Conservation (phyloP, 2,797 vertebrate species). For the Philypnodon macrostomus region DNA sequence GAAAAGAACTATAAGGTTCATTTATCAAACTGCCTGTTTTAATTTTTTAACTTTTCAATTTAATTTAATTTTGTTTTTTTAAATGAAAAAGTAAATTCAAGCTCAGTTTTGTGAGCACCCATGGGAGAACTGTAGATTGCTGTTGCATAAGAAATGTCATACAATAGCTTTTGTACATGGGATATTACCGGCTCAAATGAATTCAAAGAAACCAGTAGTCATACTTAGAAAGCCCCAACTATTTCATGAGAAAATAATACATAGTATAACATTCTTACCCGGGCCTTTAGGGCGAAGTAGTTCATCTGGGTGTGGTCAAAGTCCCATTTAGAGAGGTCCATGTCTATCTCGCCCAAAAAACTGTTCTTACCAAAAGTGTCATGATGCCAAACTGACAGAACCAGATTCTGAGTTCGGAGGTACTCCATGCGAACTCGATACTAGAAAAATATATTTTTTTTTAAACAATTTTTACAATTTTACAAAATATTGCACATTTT, state of each 20-base stretch:
- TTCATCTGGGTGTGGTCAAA: conserved; percentile 87
- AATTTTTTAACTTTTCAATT: no score
- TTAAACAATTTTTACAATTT: conserved; percentile 7
- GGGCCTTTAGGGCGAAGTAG: conserved; percentile 85
- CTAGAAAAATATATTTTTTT: conserved; percentile 65
- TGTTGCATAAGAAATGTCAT: background rate
- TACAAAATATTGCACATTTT: conserved; percentile 22
- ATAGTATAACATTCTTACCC: conserved; percentile 73
- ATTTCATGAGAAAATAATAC: conserved; percentile 36
- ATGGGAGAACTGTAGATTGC: background rate
- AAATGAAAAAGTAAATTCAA: no score
- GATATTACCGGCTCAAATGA: conserved; percentile 27
- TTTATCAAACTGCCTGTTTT: no score
- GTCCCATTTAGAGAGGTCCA: conserved; percentile 90
- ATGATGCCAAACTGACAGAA: conserved; percentile 95
- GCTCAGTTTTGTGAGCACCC: background rate
- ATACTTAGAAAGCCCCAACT: conserved; percentile 18
- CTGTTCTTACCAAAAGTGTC: conserved; percentile 95
- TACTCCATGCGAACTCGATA: conserved; percentile 87
- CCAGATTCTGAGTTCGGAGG: conserved; percentile 84
- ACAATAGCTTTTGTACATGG: conserved; percentile 7
- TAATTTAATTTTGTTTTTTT: no score
- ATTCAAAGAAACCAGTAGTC: conserved; percentile 1
- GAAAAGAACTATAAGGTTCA: no score
- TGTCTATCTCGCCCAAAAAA: conserved; percentile 94